Evolutionary conservation across 2,113 vertebrate species (phyloP).

Genomic region (Astatotilapia flaviijosephi): DNA sequence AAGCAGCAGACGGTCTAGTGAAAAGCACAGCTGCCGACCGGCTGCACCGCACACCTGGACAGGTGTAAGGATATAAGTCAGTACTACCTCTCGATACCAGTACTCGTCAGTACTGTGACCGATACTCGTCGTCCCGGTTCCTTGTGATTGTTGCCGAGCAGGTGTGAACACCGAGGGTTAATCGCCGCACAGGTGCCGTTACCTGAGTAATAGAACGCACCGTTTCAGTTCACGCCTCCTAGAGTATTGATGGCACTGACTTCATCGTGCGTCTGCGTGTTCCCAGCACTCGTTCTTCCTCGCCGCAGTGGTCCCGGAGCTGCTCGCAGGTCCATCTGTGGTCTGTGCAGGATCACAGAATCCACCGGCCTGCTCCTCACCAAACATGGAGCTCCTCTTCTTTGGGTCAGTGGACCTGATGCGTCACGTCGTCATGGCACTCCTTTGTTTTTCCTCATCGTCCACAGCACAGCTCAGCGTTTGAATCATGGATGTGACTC

Average conservation of each 20-base stretch:
- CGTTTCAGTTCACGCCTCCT: not conserved
- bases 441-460: not conserved
- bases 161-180: not conserved
- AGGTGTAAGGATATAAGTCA: not conserved
- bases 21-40: not conserved
- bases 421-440: not conserved
- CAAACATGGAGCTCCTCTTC: too few species aligned
- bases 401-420: not conserved
- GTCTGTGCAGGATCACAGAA: not conserved
- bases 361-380: not conserved
- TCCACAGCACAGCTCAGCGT: not conserved
- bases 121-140: not conserved
- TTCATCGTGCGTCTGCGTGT: not conserved
- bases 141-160: not conserved
- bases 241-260: not conserved
- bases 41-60: not conserved
- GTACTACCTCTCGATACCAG: not conserved
- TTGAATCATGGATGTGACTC: not conserved
- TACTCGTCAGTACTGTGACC: not conserved
- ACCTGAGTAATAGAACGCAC: not conserved
- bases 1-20: not conserved
- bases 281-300: not conserved
- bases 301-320: not conserved
- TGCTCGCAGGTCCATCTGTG: not conserved
- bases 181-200: not conserved